phyloP scores from a whole-genome alignment of 2,797 vertebrate species.

The Oophaga sylvatica region DNA sequence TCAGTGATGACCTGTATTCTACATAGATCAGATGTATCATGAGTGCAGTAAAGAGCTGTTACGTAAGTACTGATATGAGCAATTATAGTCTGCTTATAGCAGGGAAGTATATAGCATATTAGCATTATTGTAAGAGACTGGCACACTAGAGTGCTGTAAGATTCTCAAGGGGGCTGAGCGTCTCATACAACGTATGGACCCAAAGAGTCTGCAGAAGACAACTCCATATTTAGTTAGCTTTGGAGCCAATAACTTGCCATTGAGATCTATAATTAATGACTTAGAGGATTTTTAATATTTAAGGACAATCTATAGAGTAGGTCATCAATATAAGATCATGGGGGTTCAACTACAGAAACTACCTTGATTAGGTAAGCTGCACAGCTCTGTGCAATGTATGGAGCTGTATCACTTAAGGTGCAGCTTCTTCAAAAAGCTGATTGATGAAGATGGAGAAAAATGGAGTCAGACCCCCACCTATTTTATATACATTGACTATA shows the following conservation, averaged over 20 bases:
- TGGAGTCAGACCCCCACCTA: no score
- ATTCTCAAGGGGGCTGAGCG: neutral
- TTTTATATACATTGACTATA: no score
- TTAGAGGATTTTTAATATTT: no score
- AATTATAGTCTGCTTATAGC: neutral
- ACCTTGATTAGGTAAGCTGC: no score
- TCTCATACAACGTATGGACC: neutral
- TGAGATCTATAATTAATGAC: neutral
- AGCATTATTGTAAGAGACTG: neutral
- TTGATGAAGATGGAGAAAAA: no score
- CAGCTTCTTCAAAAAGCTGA: no score
- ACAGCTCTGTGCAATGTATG: no score
- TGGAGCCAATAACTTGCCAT: neutral
- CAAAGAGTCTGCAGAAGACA: neutral
- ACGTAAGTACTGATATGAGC: neutral
- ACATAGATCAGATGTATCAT: neutral
- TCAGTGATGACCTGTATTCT: neutral
- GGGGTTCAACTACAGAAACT: no score
- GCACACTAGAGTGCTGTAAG: neutral
- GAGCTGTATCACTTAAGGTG: no score
- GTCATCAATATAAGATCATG: no score
- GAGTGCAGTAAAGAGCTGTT: neutral
- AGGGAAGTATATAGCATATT: neutral
- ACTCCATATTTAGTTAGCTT: neutral
- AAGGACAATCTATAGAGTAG: no score